Evolutionary conservation across 2,888 invertebrate genomes (phyloP).

Genomic region (Plagiodera versicolora): DNA sequence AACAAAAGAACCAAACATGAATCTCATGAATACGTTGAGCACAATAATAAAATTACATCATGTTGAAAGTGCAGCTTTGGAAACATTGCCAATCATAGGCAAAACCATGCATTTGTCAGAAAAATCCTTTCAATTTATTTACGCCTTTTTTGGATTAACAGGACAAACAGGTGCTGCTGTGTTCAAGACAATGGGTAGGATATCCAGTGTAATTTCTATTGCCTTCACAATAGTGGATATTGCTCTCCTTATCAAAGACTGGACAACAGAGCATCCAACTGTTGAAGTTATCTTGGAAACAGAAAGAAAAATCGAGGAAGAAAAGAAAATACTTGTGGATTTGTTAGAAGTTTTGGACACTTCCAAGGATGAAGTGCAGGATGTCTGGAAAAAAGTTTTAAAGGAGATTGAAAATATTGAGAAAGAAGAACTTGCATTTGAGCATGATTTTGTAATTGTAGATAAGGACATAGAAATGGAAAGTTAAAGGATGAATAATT

Average conservation of each 20-base stretch:
- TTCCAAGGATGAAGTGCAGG: conserved; percentile 26
- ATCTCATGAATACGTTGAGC: conserved; percentile 30
- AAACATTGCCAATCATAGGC: conserved; percentile 34
- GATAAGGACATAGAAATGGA: conserved; percentile 17
- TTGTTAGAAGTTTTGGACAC: conserved; percentile 30
- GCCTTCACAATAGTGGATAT: conserved; percentile 36
- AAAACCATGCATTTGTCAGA: conserved; percentile 37
- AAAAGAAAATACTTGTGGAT: conserved; percentile 28
- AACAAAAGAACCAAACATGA: conserved; percentile 35
- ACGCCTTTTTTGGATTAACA: conserved; percentile 35
- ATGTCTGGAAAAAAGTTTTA: conserved; percentile 26
- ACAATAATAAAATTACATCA: conserved; percentile 34
- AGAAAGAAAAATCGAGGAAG: conserved; percentile 29
- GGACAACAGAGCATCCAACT: conserved; percentile 36
- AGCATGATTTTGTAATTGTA: conserved; percentile 36
- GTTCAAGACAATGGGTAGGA: conserved; percentile 26
- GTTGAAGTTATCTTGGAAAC: conserved; percentile 34
- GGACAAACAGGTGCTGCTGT: conserved; percentile 24
- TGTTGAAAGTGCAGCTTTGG: conserved; percentile 31
- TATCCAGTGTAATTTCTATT: conserved; percentile 34
- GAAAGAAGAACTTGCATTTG: conserved; percentile 29
- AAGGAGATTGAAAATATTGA: conserved; percentile 31
- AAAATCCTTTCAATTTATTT: conserved; percentile 36
- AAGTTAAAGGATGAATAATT: background rate
- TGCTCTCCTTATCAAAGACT: conserved; percentile 33